Evolutionary conservation across 1,140 invertebrate genomes (phyloP).

Genomic region (Zaprionus camerounensis): DNA sequence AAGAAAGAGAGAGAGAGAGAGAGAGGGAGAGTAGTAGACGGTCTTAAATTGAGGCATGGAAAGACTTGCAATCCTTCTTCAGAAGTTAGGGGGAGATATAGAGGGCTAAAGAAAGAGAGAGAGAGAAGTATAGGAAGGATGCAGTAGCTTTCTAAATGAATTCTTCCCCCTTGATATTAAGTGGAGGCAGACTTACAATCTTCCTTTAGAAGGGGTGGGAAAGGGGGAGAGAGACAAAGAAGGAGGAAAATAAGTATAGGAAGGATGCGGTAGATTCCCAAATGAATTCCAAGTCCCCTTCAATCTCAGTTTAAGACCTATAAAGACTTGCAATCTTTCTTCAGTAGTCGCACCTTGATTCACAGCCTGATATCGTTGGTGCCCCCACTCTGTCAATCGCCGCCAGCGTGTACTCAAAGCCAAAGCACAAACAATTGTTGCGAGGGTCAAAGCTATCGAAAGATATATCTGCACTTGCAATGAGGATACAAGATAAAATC

Average conservation of each 20-base stretch:
- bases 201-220: not conserved
- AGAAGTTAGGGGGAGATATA: no score
- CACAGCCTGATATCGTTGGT: not conserved
- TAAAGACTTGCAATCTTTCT: not conserved
- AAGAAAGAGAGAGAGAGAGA: no score
- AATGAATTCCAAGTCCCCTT: not conserved
- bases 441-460: constrained; percentile 49
- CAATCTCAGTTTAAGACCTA: fast-evolving
- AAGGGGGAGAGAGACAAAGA: not conserved
- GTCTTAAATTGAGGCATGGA: no score
- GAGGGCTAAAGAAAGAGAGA: no score
- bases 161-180: no score
- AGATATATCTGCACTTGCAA: constrained; percentile 28
- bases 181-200: no score
- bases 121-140: no score
- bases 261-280: not conserved
- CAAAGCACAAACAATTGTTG: constrained; percentile 31
- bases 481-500: constrained; percentile 18
- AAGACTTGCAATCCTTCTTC: no score
- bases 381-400: not conserved
- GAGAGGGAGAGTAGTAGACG: no score
- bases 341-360: not conserved
- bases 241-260: no score
- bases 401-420: not conserved
- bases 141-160: no score